phyloP scores from a whole-genome alignment of 2,113 vertebrate genomes.

The Mungos mungo region DNA sequence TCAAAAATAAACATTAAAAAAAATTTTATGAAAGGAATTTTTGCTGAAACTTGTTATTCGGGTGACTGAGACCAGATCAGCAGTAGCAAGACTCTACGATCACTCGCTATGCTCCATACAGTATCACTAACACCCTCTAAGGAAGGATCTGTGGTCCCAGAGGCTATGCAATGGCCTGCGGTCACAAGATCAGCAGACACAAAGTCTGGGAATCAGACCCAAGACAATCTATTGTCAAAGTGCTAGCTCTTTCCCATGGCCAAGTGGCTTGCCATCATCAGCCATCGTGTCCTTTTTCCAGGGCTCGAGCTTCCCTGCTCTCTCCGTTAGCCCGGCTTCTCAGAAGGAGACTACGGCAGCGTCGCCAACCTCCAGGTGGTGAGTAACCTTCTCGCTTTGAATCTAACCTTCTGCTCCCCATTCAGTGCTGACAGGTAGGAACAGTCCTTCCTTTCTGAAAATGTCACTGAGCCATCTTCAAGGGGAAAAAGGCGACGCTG shows the following conservation, averaged over 20 bases:
- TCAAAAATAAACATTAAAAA: too few species aligned
- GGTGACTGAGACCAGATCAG: background rate
- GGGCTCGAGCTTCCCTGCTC: background rate
- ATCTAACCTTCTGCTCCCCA: constrained; percentile 66
- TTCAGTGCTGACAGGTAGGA: constrained; percentile 66
- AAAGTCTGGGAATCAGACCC: background rate
- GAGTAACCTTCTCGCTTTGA: constrained; percentile 55
- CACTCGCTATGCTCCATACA: background rate
- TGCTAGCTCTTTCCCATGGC: background rate
- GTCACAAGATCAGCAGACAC: background rate
- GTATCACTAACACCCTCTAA: background rate
- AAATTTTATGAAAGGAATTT: background rate
- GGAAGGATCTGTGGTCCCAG: rapidly evolving
- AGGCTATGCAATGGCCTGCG: background rate
- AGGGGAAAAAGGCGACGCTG: constrained; percentile 77
- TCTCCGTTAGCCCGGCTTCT: background rate
- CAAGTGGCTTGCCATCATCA: background rate
- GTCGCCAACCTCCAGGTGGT: background rate
- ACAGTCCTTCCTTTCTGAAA: constrained; percentile 78
- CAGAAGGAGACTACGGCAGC: background rate
- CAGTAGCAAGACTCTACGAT: background rate
- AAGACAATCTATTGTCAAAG: background rate
- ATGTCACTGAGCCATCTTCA: constrained; percentile 80
- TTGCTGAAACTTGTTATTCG: background rate
- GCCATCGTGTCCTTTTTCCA: background rate